phyloP scores from a whole-genome alignment of 1,140 invertebrate species.

The Eurosta solidaginis region DNA sequence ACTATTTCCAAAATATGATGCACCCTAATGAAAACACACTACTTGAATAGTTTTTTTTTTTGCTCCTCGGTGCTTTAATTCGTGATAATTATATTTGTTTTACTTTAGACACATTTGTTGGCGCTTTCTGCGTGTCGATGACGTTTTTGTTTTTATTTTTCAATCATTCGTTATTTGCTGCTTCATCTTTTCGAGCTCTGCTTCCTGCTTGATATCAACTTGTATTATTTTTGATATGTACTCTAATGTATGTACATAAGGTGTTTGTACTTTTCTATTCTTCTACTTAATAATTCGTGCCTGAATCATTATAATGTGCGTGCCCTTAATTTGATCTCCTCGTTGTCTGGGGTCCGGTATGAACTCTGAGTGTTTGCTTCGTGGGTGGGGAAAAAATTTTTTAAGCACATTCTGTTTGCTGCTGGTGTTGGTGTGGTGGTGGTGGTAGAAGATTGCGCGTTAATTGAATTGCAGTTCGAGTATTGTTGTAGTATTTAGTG shows the following conservation, averaged over 20 bases:
- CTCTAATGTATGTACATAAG: not conserved
- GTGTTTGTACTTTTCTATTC: not conserved
- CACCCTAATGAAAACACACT: too few species aligned
- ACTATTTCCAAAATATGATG: too few species aligned
- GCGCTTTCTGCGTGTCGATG: not conserved
- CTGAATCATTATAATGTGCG: not conserved
- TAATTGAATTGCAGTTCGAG: constrained; percentile 14
- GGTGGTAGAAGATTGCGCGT: not conserved
- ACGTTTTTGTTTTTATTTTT: not conserved
- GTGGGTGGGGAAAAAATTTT: not conserved
- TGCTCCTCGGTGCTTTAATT: constrained; percentile 15
- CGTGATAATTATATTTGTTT: constrained; percentile 30
- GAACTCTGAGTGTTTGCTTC: not conserved
- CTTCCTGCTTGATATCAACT: not conserved
- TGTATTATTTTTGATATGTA: not conserved
- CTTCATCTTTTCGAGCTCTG: not conserved
- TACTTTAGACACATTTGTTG: not conserved
- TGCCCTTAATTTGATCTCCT: constrained; percentile 3
- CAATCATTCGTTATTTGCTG: not conserved
- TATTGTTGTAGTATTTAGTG: constrained; percentile 6
- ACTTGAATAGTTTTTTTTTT: not conserved
- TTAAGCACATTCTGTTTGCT: not conserved
- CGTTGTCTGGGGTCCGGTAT: too few species aligned
- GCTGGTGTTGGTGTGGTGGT: not conserved
- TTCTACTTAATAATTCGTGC: not conserved